Evolutionary conservation across 2,797 vertebrate species (phyloP).

Genomic region (Neopelma chrysocephalum): DNA sequence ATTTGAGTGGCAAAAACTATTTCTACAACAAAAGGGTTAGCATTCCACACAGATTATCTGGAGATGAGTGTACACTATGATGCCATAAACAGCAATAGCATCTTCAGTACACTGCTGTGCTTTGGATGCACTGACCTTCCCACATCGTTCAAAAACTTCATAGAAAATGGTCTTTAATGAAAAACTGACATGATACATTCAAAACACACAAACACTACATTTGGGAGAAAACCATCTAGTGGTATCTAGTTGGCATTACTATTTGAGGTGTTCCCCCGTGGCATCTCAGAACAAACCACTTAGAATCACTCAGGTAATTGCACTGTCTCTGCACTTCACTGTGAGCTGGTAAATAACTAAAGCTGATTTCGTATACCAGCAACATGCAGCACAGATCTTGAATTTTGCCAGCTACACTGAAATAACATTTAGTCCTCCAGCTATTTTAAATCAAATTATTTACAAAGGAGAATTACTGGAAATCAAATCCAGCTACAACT

Average conservation of each 20-base stretch:
- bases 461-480: background rate
- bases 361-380: background rate
- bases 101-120: background rate
- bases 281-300: background rate
- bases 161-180: background rate
- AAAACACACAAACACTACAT: background rate
- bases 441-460: background rate
- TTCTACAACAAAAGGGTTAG: background rate
- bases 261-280: background rate
- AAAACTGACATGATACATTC: background rate
- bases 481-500: background rate
- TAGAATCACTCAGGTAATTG: background rate
- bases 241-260: background rate
- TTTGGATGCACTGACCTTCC: background rate
- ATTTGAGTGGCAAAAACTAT: background rate
- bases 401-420: background rate
- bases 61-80: background rate
- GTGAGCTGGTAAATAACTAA: background rate
- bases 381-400: background rate
- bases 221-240: background rate
- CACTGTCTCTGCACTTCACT: background rate
- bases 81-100: background rate
- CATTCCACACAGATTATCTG: background rate
- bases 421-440: background rate
- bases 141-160: background rate